These are phyloP conservation scores for Drosophila limbata DNA, from an alignment of 2,888 invertebrate species.

Conservation along the genomic window DNA sequence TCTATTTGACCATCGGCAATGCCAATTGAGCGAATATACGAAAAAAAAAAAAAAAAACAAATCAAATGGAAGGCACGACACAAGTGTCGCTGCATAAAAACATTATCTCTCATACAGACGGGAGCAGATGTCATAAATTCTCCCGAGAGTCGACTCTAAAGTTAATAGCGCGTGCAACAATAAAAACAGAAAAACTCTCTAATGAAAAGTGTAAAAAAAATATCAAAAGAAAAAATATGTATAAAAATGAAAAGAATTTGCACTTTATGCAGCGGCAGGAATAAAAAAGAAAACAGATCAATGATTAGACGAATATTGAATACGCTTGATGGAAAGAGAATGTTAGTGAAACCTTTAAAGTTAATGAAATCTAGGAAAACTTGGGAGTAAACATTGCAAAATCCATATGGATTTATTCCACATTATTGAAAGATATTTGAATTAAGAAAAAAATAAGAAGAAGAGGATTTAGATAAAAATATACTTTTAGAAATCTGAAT, in stretches of 20 bases:
- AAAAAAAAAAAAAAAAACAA: constrained; percentile 6
- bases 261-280: constrained; percentile 13
- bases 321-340: neutral
- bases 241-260: constrained; percentile 24
- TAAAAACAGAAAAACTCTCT: constrained; percentile 46
- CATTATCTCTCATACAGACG: constrained; percentile 19
- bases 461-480: neutral
- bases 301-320: constrained; percentile 3
- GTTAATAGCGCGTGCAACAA: constrained; percentile 39
- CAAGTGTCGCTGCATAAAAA: constrained; percentile 32
- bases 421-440: too few relatives aligned
- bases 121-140: constrained; percentile 35
- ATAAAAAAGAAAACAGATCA: neutral
- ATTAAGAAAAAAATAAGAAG: too few relatives aligned
- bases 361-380: too few relatives aligned
- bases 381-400: too few relatives aligned
- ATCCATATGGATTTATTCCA: too few relatives aligned
- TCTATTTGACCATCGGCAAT: constrained; percentile 26
- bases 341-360: neutral
- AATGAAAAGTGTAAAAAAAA: constrained; percentile 49
- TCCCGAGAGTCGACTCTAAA: constrained; percentile 26
- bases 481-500: neutral
- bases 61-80: constrained; percentile 13
- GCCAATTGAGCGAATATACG: constrained; percentile 38
- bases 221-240: constrained; percentile 24